Base-by-base conservation (phyloP, 2,113 vertebrate genomes). In the Diglossa brunneiventris region DNA sequence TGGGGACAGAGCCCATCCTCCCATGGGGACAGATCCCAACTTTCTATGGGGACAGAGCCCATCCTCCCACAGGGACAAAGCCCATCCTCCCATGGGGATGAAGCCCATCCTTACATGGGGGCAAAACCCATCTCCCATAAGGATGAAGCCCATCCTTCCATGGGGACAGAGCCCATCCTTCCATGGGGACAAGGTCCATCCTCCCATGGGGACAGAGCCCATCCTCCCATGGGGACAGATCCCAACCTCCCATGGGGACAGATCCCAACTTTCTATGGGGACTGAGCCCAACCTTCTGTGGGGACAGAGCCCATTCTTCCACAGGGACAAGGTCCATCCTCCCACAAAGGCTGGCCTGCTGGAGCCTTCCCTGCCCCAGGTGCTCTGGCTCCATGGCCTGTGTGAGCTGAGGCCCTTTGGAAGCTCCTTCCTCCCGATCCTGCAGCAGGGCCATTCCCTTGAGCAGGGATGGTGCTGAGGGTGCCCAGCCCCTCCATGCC, bases 291-390 rank as follows among this genome's bases (percentile, higher is more conserved):
- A n/a, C n/a, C n/a, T n/a, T n/a, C n/a, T n/a, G n/a, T n/a, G n/a
- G n/a, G n/a, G n/a, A n/a, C n/a, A n/a, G n/a, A n/a, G 10, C 3
- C 6, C 15, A 17, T 18, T 37, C 22, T 53, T 42, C 81, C 69
- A 18, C 1, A 2, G 30, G 44, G 56, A 66, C 22, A 69, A 58
- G 13, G 31, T 6, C 30, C 15, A 9, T 10, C 47, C 22, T 83
- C 46, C 85, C 72, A 35, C 0, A 0, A 44, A 46, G 53, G 49
- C 21, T 21, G 46, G 28, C 1, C 22, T 1, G 5, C 13, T 37
- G 27, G 35, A 55, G 35, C 7, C 15, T 53, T 66, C 41, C 22
- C 37, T 1, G 2, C 37, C 28, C 15, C 1, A 1, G 27, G 26
- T 30, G 39, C 55, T 37, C 31, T 53, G 47, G 37, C 42, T 84